Conservation (phyloP, 2,113 vertebrate species). For the Cyanocitta stelleri region DNA sequence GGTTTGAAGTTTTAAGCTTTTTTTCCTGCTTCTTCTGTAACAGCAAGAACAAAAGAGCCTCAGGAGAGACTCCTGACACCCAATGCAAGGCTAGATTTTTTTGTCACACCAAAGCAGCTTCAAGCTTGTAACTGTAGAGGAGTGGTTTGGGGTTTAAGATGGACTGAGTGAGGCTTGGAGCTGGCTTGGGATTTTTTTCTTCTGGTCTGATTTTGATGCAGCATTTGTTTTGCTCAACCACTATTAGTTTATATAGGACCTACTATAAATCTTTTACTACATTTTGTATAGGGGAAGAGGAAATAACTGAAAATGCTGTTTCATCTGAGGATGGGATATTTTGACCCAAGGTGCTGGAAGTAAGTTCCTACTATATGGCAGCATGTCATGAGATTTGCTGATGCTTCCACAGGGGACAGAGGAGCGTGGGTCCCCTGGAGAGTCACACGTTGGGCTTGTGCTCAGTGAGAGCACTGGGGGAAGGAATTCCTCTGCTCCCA, state of each 20-base stretch:
- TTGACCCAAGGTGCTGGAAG: neutral
- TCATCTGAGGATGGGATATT: neutral
- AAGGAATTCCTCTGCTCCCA: neutral
- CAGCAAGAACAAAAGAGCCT: neutral
- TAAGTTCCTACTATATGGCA: neutral
- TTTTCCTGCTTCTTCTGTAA: neutral
- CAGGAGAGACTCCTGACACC: neutral
- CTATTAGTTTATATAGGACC: neutral
- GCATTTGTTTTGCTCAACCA: neutral
- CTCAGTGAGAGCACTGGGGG: rapidly evolving
- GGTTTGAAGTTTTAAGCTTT: neutral
- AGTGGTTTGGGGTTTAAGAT: neutral
- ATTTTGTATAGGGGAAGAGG: neutral
- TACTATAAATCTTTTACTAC: neutral
- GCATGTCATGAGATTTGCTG: neutral
- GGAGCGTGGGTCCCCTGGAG: neutral
- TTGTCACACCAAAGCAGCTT: neutral
- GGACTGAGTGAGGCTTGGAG: neutral
- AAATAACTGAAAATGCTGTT: neutral
- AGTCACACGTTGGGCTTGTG: neutral
- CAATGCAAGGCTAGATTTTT: neutral
- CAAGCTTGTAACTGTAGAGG: neutral
- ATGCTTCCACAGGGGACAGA: neutral
- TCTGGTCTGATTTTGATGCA: neutral
- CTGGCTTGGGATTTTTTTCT: neutral